Conservation (phyloP, 2,113 vertebrate species). For the Grammomys surdaster region DNA sequence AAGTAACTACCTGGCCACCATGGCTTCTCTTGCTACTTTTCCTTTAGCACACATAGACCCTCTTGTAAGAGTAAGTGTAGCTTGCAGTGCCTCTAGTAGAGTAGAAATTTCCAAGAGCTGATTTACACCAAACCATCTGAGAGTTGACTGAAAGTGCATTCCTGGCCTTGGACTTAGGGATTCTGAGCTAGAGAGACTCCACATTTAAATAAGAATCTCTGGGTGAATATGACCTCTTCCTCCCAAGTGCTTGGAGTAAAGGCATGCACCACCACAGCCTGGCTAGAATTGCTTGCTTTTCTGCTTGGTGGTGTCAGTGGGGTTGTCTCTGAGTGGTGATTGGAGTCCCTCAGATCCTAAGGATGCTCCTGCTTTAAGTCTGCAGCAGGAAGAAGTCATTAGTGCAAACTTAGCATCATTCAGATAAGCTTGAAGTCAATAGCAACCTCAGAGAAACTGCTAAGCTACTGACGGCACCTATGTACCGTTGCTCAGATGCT, state of each 20-base stretch:
- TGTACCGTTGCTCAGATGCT: neutral
- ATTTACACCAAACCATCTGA: neutral
- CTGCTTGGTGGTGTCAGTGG: neutral
- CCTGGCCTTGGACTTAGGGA: neutral
- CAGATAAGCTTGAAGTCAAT: neutral
- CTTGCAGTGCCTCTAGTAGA: neutral
- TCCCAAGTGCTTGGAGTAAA: too few species aligned
- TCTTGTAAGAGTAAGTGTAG: neutral
- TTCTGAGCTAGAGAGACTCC: conserved; percentile 1
- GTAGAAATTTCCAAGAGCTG: neutral
- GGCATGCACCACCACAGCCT: neutral
- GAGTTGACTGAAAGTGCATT: neutral
- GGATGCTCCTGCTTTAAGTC: neutral
- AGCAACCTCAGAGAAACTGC: neutral
- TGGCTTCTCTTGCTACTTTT: too few species aligned
- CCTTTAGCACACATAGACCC: neutral
- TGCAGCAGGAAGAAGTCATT: neutral
- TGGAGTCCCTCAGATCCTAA: neutral
- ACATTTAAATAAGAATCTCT: neutral
- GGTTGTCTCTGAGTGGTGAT: neutral
- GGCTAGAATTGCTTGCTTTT: neutral
- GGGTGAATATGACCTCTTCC: too few species aligned
- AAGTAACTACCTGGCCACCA: too few species aligned
- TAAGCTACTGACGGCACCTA: neutral
- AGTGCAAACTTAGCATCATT: neutral